phyloP scores from a whole-genome alignment of 1,140 invertebrate species.

The Zaprionus vittiger region DNA sequence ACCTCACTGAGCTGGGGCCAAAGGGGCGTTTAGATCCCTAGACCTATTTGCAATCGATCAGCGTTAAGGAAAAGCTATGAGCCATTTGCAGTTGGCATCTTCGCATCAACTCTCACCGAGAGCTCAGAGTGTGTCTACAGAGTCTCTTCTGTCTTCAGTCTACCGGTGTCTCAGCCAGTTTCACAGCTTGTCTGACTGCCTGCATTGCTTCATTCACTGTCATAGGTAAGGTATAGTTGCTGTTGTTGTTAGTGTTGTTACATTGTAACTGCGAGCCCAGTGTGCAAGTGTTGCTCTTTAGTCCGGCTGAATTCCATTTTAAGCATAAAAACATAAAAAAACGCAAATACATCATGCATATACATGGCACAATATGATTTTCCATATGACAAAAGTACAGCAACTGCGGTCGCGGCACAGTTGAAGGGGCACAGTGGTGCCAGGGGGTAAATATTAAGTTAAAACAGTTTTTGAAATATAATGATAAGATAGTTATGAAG shows the following conservation, averaged over 20 bases:
- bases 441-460: not conserved
- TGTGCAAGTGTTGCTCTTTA: conserved; percentile 60
- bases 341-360: conserved; percentile 79
- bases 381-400: conserved; percentile 72
- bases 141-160: not conserved
- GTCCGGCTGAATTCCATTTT: conserved; percentile 60
- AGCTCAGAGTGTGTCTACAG: not conserved
- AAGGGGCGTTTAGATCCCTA: conserved; percentile 65
- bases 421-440: conserved; percentile 45
- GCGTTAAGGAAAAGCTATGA: conserved; percentile 70
- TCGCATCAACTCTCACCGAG: conserved; percentile 64
- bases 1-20: conserved; percentile 27
- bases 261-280: conserved; percentile 61
- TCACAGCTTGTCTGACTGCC: conserved; percentile 13
- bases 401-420: conserved; percentile 41
- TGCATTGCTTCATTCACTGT: conserved; percentile 49
- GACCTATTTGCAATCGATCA: conserved; percentile 82
- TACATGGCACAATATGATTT: conserved; percentile 78
- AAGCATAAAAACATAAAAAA: conserved; percentile 78
- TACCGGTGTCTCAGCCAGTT: conserved; percentile 5
- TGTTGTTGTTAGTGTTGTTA: conserved; percentile 50
- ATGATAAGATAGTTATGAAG: too few relatives aligned
- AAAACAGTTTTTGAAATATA: not conserved
- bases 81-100: conserved; percentile 61
- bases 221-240: conserved; percentile 45